Evolutionary conservation across 1,140 invertebrate genomes (phyloP).

Genomic region (Megalonaias nervosa): DNA sequence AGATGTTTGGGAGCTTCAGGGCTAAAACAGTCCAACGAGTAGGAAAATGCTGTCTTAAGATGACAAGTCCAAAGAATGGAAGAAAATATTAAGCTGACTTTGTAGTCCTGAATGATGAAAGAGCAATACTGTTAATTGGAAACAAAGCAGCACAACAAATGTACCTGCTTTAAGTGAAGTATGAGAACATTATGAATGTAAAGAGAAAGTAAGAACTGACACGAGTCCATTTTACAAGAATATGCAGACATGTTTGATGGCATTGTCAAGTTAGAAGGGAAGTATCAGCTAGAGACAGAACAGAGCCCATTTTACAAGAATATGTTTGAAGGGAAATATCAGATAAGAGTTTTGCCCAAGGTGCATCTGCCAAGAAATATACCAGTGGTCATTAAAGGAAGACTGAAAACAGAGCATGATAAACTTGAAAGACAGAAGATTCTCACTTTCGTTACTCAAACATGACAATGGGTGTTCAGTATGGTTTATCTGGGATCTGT

Average conservation of each 20-base stretch:
- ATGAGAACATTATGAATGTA: too few species aligned
- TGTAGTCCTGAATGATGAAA: too few species aligned
- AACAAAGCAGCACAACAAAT: background rate
- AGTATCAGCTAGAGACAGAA: constrained; percentile 24
- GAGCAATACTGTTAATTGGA: background rate
- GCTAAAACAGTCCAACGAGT: too few species aligned
- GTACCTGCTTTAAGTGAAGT: too few species aligned
- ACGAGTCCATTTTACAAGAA: background rate
- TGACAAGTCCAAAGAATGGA: too few species aligned
- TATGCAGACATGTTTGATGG: constrained; percentile 12
- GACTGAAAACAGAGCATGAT: constrained; percentile 15
- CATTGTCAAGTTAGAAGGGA: constrained; percentile 29
- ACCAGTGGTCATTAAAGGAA: constrained; percentile 17
- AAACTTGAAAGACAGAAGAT: constrained; percentile 36
- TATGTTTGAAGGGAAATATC: too few species aligned
- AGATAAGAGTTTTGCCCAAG: constrained; percentile 7
- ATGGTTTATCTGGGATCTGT: constrained; percentile 33
- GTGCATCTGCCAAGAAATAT: constrained; percentile 25
- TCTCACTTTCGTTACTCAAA: constrained; percentile 37
- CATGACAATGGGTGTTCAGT: constrained; percentile 43
- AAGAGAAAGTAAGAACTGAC: too few species aligned
- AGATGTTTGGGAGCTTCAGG: too few species aligned
- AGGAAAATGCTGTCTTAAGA: too few species aligned
- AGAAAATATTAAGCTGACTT: too few species aligned
- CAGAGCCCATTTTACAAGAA: background rate